phyloP scores from a whole-genome alignment of 2,797 vertebrate species.

The Acanthornis magna region DNA sequence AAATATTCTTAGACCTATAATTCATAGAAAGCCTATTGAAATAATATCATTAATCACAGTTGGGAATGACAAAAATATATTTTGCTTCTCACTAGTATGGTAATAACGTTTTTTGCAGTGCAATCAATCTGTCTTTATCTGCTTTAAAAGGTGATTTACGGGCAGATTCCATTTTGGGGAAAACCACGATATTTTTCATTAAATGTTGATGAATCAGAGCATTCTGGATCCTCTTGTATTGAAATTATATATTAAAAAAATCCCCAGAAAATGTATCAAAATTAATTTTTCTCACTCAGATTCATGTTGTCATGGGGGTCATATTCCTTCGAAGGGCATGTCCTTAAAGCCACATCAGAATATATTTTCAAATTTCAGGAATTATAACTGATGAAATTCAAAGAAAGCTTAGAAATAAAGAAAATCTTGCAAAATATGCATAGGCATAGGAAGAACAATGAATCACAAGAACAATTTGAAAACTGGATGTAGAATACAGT shows the following conservation, averaged over 20 bases:
- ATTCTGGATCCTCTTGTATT: not conserved
- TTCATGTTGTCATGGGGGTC: not conserved
- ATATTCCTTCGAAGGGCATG: not conserved
- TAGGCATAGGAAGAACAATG: not conserved
- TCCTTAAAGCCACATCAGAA: not conserved
- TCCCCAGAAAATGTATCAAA: not conserved
- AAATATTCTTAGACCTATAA: not conserved
- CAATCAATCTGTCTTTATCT: not conserved
- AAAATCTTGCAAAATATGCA: not conserved
- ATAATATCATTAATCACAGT: not conserved
- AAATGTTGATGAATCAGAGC: not conserved
- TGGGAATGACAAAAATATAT: not conserved
- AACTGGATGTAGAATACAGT: not conserved
- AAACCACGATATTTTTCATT: not conserved
- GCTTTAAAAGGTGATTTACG: not conserved
- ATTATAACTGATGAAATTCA: not conserved
- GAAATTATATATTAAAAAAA: not conserved
- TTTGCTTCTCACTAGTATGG: not conserved
- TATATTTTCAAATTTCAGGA: not conserved
- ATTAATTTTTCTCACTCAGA: not conserved
- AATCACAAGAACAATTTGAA: not conserved
- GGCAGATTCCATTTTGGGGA: not conserved
- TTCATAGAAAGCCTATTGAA: not conserved
- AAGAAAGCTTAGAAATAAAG: not conserved
- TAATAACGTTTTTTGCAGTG: not conserved